Conservation (phyloP, 2,888 invertebrate genomes). For the Caenorhabditis sp. region DNA sequence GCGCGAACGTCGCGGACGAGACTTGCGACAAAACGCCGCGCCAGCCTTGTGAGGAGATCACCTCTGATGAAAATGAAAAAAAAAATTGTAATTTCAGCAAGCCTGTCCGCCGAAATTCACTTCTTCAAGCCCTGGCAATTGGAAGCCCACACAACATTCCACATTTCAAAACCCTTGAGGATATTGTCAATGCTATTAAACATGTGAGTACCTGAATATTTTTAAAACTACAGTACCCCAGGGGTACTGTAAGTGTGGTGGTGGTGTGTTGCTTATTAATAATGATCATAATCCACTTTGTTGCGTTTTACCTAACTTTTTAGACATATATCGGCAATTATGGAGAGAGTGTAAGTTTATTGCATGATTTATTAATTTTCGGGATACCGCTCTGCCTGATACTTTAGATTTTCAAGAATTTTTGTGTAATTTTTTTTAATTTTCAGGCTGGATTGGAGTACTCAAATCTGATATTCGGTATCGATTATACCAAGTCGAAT, state of each 20-base stretch:
- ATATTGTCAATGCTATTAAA: constrained; percentile 68
- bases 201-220: constrained; percentile 50
- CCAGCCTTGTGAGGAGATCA: constrained; percentile 63
- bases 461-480: constrained; percentile 71
- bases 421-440: background rate
- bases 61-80: background rate
- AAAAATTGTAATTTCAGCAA: constrained; percentile 51
- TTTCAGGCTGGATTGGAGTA: constrained; percentile 71
- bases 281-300: constrained; percentile 1
- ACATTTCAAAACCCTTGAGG: constrained; percentile 70
- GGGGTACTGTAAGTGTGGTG: background rate
- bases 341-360: constrained; percentile 35
- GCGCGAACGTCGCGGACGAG: constrained; percentile 59
- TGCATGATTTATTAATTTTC: too few relatives aligned
- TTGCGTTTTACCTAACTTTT: constrained; percentile 9
- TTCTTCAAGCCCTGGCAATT: constrained; percentile 68
- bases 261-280: background rate
- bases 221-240: background rate
- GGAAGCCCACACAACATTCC: constrained; percentile 70
- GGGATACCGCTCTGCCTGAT: background rate
- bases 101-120: constrained; percentile 68
- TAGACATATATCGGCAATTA: constrained; percentile 45
- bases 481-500: constrained; percentile 75
- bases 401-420: constrained; percentile 8
- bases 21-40: constrained; percentile 67